Conservation (phyloP, 2,888 invertebrate genomes). For the Eupelmus urozonus region DNA sequence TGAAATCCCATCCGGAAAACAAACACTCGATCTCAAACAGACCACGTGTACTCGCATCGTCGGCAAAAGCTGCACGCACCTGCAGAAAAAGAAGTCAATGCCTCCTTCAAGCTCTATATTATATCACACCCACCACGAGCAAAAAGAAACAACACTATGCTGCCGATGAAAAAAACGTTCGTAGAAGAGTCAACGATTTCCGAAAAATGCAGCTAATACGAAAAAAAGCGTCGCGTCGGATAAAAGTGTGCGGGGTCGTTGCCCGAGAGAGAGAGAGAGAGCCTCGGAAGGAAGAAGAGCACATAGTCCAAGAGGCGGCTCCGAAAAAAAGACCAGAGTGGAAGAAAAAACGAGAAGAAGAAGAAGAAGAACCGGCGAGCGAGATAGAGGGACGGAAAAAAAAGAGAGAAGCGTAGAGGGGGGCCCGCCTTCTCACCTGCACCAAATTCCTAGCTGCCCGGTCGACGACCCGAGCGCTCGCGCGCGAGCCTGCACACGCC, state of each 20-base stretch:
- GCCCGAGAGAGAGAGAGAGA: too few species aligned
- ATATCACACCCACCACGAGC: constrained; percentile 32
- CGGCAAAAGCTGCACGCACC: neutral
- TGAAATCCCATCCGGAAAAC: neutral
- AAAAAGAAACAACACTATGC: neutral
- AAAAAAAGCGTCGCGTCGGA: constrained; percentile 34
- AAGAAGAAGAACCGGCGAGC: constrained; percentile 6
- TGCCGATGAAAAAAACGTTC: too few species aligned
- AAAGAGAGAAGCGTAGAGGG: constrained; percentile 39
- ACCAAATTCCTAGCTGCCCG: constrained; percentile 75
- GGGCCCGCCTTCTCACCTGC: constrained; percentile 71
- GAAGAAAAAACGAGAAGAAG: constrained; percentile 24
- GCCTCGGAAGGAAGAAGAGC: constrained; percentile 46
- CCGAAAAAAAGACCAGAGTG: constrained; percentile 5
- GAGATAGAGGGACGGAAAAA: constrained; percentile 48
- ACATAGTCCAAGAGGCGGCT: neutral
- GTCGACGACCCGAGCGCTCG: constrained; percentile 67
- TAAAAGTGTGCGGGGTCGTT: constrained; percentile 57
- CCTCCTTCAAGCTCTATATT: constrained; percentile 23
- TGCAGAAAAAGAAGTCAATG: constrained; percentile 35
- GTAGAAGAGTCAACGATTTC: constrained; percentile 50
- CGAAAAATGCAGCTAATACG: constrained; percentile 51
- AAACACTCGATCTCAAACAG: constrained; percentile 23
- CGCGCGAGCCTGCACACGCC: constrained; percentile 26
- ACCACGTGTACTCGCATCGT: neutral